A percentile compares a stretch with the other conserved stretches of the same genome.
Conservation (phyloP, 1,140 invertebrate species). For the Dufourea novaeangliae region DNA sequence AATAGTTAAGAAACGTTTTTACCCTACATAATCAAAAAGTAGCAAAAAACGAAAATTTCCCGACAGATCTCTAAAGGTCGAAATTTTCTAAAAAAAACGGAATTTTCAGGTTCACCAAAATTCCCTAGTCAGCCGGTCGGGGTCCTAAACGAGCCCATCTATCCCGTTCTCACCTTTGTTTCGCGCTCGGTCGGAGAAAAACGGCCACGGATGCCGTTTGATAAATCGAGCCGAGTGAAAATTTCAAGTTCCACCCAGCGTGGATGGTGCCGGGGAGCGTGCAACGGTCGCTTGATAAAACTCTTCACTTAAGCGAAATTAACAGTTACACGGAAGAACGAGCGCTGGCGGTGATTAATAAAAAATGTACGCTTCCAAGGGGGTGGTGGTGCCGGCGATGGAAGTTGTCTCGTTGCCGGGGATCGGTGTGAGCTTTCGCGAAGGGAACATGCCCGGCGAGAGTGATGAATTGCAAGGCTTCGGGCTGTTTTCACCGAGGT, state of each 20-base stretch:
- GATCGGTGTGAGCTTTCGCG: background rate
- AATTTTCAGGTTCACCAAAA: too few relatives aligned
- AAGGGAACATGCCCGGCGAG: background rate
- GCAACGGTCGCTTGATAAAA: constrained; percentile 8
- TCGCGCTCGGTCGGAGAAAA: background rate
- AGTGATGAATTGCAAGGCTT: background rate
- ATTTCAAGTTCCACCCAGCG: constrained; percentile 17
- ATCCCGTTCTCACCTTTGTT: background rate
- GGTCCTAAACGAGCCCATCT: constrained; percentile 24
- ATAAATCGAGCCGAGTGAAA: constrained; percentile 37
- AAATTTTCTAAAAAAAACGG: too few relatives aligned
- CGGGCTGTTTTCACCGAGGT: background rate
- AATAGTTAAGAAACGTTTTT: too few relatives aligned
- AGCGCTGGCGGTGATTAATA: background rate
- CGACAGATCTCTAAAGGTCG: too few relatives aligned
- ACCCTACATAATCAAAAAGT: too few relatives aligned
- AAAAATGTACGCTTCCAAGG: background rate
- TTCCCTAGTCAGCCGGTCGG: constrained; percentile 38
- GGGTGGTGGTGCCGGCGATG: background rate
- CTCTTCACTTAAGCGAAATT: constrained; percentile 21
- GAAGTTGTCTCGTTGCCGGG: background rate
- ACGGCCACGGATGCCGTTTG: constrained; percentile 22
- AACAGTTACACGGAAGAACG: constrained; percentile 15
- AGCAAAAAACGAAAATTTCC: too few relatives aligned
- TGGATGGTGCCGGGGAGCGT: background rate